Base-by-base conservation (phyloP, 2,113 vertebrate species). In the Leptodactylus fuscus region DNA sequence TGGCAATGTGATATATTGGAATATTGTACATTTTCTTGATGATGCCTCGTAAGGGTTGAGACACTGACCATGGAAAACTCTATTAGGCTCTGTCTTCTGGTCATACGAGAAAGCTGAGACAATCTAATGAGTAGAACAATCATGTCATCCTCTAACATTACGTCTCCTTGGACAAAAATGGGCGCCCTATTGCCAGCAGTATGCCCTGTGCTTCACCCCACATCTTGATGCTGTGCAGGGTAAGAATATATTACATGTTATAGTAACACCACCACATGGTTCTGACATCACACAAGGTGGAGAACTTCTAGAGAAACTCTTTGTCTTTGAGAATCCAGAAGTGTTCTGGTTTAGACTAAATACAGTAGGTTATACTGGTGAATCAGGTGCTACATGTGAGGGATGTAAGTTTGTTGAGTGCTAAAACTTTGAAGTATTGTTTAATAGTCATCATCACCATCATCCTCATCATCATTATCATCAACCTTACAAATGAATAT, bases 201-300 rank as follows among this genome's bases (percentile, higher is more conserved):
- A 46, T 79, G 74, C 27, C 51, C 60, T 44, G 60, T 18, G 74
- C 38, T 70, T 29, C 46, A 20, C 48, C 48, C 16, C 60, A 79
- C 20, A 32, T 77, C 62, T 79, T 85, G 75, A 85, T 85, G 83
- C 83, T 85, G 83, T 55, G 73, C 60, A 69, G 60, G 83, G 83
- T 85, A 85, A 85, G 83, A 29, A 36, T 22, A 69, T 32, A 34
- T 62, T 49, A 22, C 18, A 27, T 48, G 29, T 49, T 49, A 49
- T 75, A 32, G 70, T 8, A 27, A 24, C 36, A 74, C 2, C 12
- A 27, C 38, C 12, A 15, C 38, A 27, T 46, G 70, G n/a, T 46
- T 41, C 46, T 46, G n/a, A 15, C 62, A 74, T 22, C 22, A 12
- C 70, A 46, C 38, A n/a, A 2, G 38, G n/a, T n/a, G n/a, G 36